These are phyloP conservation scores for Trichomycterus rosablanca DNA, from an alignment of 2,113 vertebrate species.

Conservation along the genomic window DNA sequence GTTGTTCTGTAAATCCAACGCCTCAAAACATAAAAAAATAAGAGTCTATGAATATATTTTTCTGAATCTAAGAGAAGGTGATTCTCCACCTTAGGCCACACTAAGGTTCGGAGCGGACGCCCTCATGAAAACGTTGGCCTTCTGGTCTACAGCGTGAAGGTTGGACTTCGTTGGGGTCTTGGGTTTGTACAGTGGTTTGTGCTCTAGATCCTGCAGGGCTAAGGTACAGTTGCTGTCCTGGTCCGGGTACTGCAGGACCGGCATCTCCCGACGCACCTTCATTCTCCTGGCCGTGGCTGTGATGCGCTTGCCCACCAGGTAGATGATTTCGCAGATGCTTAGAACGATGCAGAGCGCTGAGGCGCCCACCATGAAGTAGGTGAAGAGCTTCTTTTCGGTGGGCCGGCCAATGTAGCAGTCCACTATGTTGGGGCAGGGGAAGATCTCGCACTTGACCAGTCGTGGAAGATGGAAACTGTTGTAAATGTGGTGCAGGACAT, in stretches of 20 bases:
- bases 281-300: conserved; percentile 32
- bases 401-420: conserved; percentile 82
- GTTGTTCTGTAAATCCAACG: too few species aligned
- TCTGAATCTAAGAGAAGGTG: conserved; percentile 2
- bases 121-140: conserved; percentile 48
- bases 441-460: conserved; percentile 71
- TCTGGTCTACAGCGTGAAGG: conserved; percentile 31
- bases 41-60: not conserved
- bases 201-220: not conserved
- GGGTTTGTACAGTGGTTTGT: conserved; percentile 46
- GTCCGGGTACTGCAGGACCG: conserved; percentile 25
- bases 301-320: conserved; percentile 73
- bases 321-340: conserved; percentile 77
- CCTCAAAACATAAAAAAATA: too few species aligned
- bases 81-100: too few species aligned
- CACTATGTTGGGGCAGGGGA: conserved; percentile 75
- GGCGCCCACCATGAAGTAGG: conserved; percentile 82
- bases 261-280: conserved; percentile 20
- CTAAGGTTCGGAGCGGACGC: conserved; percentile 67
- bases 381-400: conserved; percentile 83
- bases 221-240: conserved; percentile 45
- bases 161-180: not conserved
- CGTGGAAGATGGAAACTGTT: conserved; percentile 74
- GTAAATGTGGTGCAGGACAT: conserved; percentile 77
- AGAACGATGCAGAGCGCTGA: conserved; percentile 77